Conservation (phyloP, 35 echinoderm and acorn worm species). For the Heliocidaris erythrogramma region DNA sequence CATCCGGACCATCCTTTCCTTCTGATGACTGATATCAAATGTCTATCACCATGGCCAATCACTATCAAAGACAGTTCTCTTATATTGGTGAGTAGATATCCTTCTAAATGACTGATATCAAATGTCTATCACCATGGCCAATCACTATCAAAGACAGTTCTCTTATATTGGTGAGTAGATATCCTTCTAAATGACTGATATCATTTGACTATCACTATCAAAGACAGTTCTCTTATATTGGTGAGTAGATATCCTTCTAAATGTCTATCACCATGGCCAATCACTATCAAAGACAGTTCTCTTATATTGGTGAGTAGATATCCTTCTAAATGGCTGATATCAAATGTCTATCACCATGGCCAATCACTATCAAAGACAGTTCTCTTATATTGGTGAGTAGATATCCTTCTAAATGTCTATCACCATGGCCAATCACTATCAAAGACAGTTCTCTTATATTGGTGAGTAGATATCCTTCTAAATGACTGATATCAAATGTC, state of each 20-base stretch:
- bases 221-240: conserved; percentile 70
- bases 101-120: conserved; percentile 78
- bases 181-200: conserved; percentile 76
- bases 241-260: conserved; percentile 74
- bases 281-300: conserved; percentile 68
- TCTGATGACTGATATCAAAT: conserved; percentile 80
- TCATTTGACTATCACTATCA: conserved; percentile 80
- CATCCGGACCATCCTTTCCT: conserved; percentile 79
- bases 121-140: conserved; percentile 89
- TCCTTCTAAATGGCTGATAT: conserved; percentile 79
- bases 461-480: conserved; percentile 75
- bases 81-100: conserved; percentile 71
- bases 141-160: conserved; percentile 71
- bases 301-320: conserved; percentile 71
- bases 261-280: conserved; percentile 86
- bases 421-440: conserved; percentile 78
- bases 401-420: conserved; percentile 75
- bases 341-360: conserved; percentile 90
- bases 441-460: conserved; percentile 68
- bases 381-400: conserved; percentile 73
- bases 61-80: conserved; percentile 70
- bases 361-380: conserved; percentile 74
- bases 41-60: conserved; percentile 90
- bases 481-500: conserved; percentile 79
- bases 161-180: conserved; percentile 71